Base-by-base conservation (phyloP, 2,797 vertebrate genomes). In the Coregonus suidteri region DNA sequence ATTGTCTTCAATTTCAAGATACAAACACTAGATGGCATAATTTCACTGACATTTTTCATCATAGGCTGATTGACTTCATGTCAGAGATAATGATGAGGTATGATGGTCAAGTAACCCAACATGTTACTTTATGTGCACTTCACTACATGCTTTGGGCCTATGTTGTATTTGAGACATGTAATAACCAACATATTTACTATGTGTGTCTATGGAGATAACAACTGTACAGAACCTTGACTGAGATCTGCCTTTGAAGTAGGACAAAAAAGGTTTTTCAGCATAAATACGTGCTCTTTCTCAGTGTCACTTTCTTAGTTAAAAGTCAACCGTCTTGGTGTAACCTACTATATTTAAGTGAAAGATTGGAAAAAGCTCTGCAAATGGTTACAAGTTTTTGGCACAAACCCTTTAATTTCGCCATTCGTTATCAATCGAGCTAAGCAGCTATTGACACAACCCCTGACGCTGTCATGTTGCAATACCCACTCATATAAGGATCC, bases 401-500 rank as follows among this genome's bases (percentile, higher is more conserved):
- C 65, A 47, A 4, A 3, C 65, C 9, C 80, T 15, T 31, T 72
- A 3, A 56, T 92, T 92, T 85, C 83, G 65, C 81, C 88, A 92
- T 15, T 62, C 16, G 6, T 37, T 66, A 77, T 79, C 74, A 52
- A 54, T 72, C 41, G 41, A n/a, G 11, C 41, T 71, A 52, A 70
- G 41, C 11, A 0, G 75, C 75, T 75, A 78, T 30, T 77, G 75
- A 59, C 80, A 14, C 15, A 13, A 13, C 66, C 53, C n/a, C 25
- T 56, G 51, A 13, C 15, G 31, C 59, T 73, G 87, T 78, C 78
- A 79, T 88, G 84, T 85, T 86, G 85, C 86, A 87, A 80, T 77
- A 72, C 78, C 83, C 78, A 59, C 35, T 73, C 16, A 14, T 89
- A 90, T 89, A 91, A 90, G 86, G 76, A 74, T 77, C 70, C 72